Percentiles rank a stretch among this genome's conserved stretches.
Evolutionary conservation across 2,113 vertebrate genomes (phyloP).

Genomic region (Callionymus lyra): DNA sequence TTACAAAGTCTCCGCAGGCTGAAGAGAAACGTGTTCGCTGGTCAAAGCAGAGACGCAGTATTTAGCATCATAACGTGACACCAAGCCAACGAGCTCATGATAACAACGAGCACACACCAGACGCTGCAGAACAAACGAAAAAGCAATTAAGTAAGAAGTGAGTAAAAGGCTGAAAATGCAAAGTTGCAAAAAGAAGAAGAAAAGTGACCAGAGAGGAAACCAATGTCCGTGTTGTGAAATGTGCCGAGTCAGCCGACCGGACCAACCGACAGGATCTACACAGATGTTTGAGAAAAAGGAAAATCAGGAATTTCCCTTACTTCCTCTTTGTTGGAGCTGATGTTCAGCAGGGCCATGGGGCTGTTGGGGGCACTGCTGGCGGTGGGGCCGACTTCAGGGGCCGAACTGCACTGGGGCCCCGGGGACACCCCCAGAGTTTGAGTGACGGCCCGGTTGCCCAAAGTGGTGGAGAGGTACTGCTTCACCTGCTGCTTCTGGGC

Average conservation of each 20-base stretch:
- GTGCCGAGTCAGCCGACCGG: constrained; percentile 13
- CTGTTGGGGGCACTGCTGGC: constrained; percentile 76
- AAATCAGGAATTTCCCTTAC: constrained; percentile 48
- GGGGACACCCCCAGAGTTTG: constrained; percentile 67
- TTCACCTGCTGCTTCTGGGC: constrained; percentile 80
- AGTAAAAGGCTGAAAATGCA: constrained; percentile 15
- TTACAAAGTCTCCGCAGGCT: too few relatives aligned
- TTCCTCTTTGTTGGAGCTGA: constrained; percentile 80
- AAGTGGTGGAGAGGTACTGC: constrained; percentile 80
- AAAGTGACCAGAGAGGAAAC: constrained; percentile 7
- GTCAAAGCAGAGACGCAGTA: constrained; percentile 49
- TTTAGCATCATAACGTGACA: constrained; percentile 58
- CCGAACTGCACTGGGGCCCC: constrained; percentile 52
- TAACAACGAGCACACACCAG: constrained; percentile 22
- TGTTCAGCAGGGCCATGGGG: constrained; percentile 80
- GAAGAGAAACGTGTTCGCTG: background rate
- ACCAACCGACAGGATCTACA: constrained; percentile 8
- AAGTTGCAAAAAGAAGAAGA: constrained; percentile 29
- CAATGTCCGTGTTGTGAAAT: constrained; percentile 17
- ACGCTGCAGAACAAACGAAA: constrained; percentile 33
- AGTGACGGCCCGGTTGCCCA: constrained; percentile 69
- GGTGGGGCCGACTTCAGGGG: constrained; percentile 59
- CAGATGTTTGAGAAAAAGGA: constrained; percentile 1
- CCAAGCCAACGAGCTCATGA: constrained; percentile 28
- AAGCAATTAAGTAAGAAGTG: constrained; percentile 35